Percentiles rank a stretch among this genome's conserved stretches.
Evolutionary conservation across 2,888 invertebrate genomes (phyloP).

Genomic region (Hirtodrosophila trivittata): DNA sequence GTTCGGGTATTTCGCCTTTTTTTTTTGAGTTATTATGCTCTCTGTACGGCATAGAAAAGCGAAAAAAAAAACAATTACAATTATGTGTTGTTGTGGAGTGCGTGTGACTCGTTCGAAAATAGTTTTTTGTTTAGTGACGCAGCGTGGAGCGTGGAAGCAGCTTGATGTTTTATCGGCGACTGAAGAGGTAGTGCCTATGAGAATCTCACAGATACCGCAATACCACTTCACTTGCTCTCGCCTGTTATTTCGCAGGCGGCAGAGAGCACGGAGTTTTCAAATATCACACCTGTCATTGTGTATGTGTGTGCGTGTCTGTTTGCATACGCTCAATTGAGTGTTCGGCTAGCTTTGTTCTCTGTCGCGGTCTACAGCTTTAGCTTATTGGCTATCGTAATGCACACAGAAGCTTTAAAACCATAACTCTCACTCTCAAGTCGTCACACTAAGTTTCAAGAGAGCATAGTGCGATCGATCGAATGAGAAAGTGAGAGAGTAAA

Average conservation of each 20-base stretch:
- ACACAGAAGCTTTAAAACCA: conserved; percentile 11
- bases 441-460: conserved; percentile 23
- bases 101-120: conserved; percentile 63
- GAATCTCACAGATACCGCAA: conserved; percentile 58
- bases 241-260: conserved; percentile 8
- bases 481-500: conserved; percentile 3
- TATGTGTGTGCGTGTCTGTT: neutral
- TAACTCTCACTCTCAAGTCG: conserved; percentile 12
- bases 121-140: conserved; percentile 37
- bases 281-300: conserved; percentile 41
- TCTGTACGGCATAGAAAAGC: conserved; percentile 37
- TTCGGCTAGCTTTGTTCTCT: conserved; percentile 26
- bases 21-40: conserved; percentile 7
- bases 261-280: conserved; percentile 31
- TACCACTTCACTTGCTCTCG: conserved; percentile 22
- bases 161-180: conserved; percentile 75
- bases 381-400: conserved; percentile 15
- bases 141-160: conserved; percentile 55
- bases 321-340: conserved; percentile 17
- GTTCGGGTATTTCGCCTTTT: neutral
- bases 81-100: conserved; percentile 32
- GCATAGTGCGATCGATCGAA: conserved; percentile 27
- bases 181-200: conserved; percentile 60
- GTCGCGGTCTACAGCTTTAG: neutral
- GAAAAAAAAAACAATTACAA: conserved; percentile 56